A percentile compares a stretch with the other conserved stretches of the same genome.
Evolutionary conservation across 1,140 invertebrate genomes (phyloP).

Genomic region (Grapholita molesta): DNA sequence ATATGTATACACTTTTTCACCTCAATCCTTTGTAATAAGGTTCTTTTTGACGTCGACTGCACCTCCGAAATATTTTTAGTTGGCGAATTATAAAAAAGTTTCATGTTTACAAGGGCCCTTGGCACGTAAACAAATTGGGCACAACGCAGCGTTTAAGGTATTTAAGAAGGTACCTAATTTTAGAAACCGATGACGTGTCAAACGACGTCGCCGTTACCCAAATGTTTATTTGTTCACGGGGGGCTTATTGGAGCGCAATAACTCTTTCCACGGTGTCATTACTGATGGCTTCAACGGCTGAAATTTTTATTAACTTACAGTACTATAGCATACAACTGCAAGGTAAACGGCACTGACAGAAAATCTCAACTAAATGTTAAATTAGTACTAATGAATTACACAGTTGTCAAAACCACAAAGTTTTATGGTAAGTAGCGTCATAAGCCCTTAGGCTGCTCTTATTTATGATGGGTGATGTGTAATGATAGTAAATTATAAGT

Average conservation of each 20-base stretch:
- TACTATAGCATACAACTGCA: conserved; percentile 17
- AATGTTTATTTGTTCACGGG: conserved; percentile 18
- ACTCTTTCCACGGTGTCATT: conserved; percentile 28
- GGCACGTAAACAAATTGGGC: background rate
- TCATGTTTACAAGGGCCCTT: too few relatives aligned
- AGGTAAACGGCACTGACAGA: background rate
- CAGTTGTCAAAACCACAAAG: too few relatives aligned
- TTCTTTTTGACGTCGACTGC: too few relatives aligned
- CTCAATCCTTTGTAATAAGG: too few relatives aligned
- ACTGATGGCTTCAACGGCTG: conserved; percentile 24
- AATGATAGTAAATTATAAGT: too few relatives aligned
- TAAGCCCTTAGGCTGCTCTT: too few relatives aligned
- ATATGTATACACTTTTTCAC: too few relatives aligned
- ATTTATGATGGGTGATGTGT: too few relatives aligned
- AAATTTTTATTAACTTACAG: conserved; percentile 28
- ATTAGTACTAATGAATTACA: too few relatives aligned
- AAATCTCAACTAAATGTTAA: background rate
- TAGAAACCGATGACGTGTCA: background rate
- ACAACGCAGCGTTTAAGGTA: background rate
- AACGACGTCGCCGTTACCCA: background rate
- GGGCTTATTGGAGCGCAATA: conserved; percentile 37
- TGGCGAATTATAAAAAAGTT: too few relatives aligned
- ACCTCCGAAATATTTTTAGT: too few relatives aligned
- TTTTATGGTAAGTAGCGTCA: too few relatives aligned
- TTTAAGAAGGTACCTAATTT: background rate